Percentiles rank a stretch among this genome's conserved stretches.
These are phyloP conservation scores for Bombus confusus DNA, from an alignment of 1,140 invertebrate genomes.

Conservation along the genomic window DNA sequence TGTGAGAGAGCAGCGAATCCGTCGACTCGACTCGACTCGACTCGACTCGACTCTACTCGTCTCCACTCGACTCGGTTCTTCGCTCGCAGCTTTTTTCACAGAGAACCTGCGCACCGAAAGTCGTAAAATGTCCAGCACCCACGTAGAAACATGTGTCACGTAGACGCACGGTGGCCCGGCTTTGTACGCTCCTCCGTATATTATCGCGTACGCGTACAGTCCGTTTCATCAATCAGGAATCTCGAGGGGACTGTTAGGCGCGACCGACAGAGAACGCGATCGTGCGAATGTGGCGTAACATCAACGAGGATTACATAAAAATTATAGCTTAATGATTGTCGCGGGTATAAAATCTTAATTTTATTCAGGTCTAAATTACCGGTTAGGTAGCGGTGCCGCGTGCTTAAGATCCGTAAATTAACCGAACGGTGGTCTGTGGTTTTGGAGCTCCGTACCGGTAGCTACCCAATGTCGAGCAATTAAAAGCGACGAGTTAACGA, in stretches of 20 bases:
- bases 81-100: slow-evolving; percentile 20
- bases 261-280: not conserved
- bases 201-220: slow-evolving; percentile 67
- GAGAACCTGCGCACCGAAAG: slow-evolving; percentile 47
- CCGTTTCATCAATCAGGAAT: slow-evolving; percentile 40
- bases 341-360: slow-evolving; percentile 24
- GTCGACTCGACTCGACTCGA: not conserved
- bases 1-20: slow-evolving; percentile 5
- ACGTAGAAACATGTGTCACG: slow-evolving; percentile 66
- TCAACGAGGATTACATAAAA: slow-evolving; percentile 28
- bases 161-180: slow-evolving; percentile 58
- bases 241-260: not conserved
- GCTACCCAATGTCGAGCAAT: slow-evolving; percentile 19
- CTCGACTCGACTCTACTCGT: too few relatives aligned
- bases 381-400: slow-evolving; percentile 4
- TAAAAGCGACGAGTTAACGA: slow-evolving; percentile 32
- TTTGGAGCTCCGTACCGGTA: slow-evolving; percentile 1
- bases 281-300: slow-evolving; percentile 23
- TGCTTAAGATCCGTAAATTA: slow-evolving; percentile 33
- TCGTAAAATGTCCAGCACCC: slow-evolving; percentile 66
- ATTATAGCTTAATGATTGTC: slow-evolving; percentile 20
- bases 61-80: too few relatives aligned
- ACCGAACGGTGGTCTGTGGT: not conserved
- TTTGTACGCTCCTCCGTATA: slow-evolving; percentile 55
- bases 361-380: slow-evolving; percentile 23